A percentile compares a stretch with the other conserved stretches of the same genome.
Evolutionary conservation across 2,113 vertebrate species (phyloP).

Genomic region (Oreotrochilus melanogaster): DNA sequence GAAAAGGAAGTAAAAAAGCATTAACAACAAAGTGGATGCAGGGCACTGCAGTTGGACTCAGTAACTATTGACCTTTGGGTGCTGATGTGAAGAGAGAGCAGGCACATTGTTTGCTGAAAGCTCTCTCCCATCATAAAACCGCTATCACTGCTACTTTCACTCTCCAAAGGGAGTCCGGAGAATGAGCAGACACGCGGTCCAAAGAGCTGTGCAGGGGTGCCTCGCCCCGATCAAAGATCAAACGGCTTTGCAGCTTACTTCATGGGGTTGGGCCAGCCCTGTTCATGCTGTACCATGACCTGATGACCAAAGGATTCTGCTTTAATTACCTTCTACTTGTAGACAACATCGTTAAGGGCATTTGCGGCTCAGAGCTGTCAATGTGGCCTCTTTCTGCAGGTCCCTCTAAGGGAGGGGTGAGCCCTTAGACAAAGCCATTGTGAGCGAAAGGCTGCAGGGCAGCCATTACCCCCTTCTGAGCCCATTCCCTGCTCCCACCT

Average conservation of each 20-base stretch:
- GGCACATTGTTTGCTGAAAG: background rate
- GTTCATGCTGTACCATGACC: background rate
- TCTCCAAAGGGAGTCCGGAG: background rate
- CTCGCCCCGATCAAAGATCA: background rate
- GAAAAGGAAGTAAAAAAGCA: background rate
- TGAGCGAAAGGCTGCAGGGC: rapidly evolving
- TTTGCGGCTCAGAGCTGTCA: background rate
- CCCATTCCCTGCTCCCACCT: too few relatives aligned
- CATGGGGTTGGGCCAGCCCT: rapidly evolving
- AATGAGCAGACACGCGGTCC: rapidly evolving
- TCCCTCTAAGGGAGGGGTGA: background rate
- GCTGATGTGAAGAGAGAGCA: background rate
- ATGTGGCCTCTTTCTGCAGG: too few relatives aligned
- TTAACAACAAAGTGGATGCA: rapidly evolving
- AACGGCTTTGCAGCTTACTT: rapidly evolving
- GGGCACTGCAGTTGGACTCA: background rate
- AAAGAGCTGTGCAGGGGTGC: rapidly evolving
- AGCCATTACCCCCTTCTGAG: rapidly evolving
- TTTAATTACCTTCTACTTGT: background rate
- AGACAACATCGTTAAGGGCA: background rate
- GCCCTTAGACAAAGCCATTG: too few relatives aligned
- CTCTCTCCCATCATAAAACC: background rate
- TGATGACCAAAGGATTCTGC: background rate
- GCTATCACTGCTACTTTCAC: rapidly evolving
- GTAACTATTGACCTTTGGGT: background rate